A percentile compares a stretch with the other conserved stretches of the same genome.
Evolutionary conservation across 2,113 vertebrate genomes (phyloP).

Genomic region (Noturus placidus): DNA sequence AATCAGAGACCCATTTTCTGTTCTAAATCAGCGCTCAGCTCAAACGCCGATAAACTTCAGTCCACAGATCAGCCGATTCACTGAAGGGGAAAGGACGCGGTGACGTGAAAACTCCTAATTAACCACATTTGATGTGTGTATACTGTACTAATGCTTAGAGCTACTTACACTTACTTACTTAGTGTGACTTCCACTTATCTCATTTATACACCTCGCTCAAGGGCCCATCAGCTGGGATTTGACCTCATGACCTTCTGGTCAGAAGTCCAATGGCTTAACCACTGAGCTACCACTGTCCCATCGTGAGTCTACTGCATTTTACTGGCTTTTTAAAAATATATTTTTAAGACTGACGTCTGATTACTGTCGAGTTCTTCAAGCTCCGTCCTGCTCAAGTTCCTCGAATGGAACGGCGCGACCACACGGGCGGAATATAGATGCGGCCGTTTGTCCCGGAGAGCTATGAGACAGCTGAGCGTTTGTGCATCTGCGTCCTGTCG

Average conservation of each 20-base stretch:
- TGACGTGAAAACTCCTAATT: not conserved
- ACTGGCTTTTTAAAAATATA: not conserved
- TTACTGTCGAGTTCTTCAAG: not conserved
- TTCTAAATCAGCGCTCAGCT: not conserved
- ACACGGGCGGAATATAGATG: not conserved
- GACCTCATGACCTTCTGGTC: too few relatives aligned
- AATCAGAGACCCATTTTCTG: not conserved
- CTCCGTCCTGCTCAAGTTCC: not conserved
- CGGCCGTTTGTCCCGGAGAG: not conserved
- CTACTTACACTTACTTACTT: not conserved
- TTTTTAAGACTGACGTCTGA: not conserved
- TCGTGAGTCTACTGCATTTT: not conserved
- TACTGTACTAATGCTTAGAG: not conserved
- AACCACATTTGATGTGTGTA: not conserved
- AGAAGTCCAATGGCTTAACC: too few relatives aligned
- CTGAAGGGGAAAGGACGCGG: not conserved
- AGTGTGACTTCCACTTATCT: too few relatives aligned
- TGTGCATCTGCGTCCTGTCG: conserved; percentile 7
- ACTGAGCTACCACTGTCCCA: too few relatives aligned
- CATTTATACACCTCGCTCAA: too few relatives aligned
- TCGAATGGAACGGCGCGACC: not conserved
- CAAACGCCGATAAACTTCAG: not conserved
- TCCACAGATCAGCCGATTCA: not conserved
- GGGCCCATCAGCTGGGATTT: too few relatives aligned
- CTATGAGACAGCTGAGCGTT: conserved; percentile 1